Percentiles rank a stretch among this genome's conserved stretches.
These are phyloP conservation scores for Sphinx pinastri DNA, from an alignment of 2,888 invertebrate species.

Conservation along the genomic window DNA sequence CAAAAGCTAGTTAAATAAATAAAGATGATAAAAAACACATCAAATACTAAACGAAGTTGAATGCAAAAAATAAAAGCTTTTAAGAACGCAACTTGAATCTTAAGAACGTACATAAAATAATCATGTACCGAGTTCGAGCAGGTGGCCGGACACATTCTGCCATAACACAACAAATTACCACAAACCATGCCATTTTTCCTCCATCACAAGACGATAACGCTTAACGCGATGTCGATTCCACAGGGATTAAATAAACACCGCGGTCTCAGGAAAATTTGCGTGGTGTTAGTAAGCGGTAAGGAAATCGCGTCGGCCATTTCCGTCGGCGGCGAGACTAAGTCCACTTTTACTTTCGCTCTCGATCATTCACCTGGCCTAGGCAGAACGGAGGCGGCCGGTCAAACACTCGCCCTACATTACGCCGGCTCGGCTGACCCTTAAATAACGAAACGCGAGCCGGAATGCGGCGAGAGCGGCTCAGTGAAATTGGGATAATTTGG, in stretches of 20 bases:
- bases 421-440: constrained; percentile 48
- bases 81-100: background rate
- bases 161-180: background rate
- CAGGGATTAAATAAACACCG: constrained; percentile 5
- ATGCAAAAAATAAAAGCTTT: too few relatives aligned
- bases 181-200: constrained; percentile 3
- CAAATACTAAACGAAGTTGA: background rate
- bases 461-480: constrained; percentile 29
- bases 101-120: background rate
- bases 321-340: constrained; percentile 51
- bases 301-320: constrained; percentile 60
- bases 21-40: background rate
- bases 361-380: constrained; percentile 70
- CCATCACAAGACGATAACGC: background rate
- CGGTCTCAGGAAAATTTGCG: constrained; percentile 31
- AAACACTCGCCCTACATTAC: constrained; percentile 59
- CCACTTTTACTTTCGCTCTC: constrained; percentile 77
- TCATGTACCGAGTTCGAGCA: background rate
- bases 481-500: constrained; percentile 28
- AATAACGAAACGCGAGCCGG: constrained; percentile 11
- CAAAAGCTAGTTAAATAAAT: too few relatives aligned
- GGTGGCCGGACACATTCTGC: background rate
- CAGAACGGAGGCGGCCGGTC: constrained; percentile 44
- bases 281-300: constrained; percentile 45
- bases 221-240: background rate